Evolutionary conservation across 2,113 vertebrate species (phyloP), one percentile per base, ranked within the genome.

Genomic region (Pongo abelii): DNA sequence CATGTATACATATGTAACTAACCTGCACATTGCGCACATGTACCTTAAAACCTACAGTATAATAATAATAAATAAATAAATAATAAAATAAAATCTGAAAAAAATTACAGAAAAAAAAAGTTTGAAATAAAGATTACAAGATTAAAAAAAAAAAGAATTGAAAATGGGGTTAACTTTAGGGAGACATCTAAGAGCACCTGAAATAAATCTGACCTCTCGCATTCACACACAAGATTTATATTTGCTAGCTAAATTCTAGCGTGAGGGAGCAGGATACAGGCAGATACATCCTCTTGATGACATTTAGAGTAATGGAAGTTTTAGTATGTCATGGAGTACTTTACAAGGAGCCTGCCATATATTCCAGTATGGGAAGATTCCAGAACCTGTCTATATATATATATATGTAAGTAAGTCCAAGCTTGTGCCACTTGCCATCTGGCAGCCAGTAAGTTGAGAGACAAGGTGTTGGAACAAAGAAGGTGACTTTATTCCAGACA

Each of bases 141-240:
- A 38, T 38, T 38, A 38, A 38, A 38, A 38, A 38, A 38, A 38
- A 38, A 38, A 70, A 86, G 23, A 72, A 89, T 3, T 40, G 20
- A 40, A 43, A 55, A 18, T 75, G 59, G 12, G n/a, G 35, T 7
- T 17, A 10, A 75, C 32, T 38, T 43, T 17, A 48, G 46, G 32
- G 55, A 92, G 30, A 35, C 16, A 10, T 48, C 12, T 27, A 59
- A 22, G 38, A 59, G 9, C 7, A 13, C 6, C 30, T 35, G n/a
- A 18, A n/a, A 16, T 35, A 22, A 81, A 40, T 27, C 57, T 43
- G 35, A 38, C 11, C 16, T 22, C 16, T 32, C 0, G 0, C 8
- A 5, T 69, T 79, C 50, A 23, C 1, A 8, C n/a, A 32, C 43
- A 23, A 83, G 16, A 92, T 8, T 74, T 27, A 8, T 2, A 20